Evolutionary conservation across 92 coral and sea anemone genomes (phyloP).

Genomic region (Phenganax subtilis): DNA sequence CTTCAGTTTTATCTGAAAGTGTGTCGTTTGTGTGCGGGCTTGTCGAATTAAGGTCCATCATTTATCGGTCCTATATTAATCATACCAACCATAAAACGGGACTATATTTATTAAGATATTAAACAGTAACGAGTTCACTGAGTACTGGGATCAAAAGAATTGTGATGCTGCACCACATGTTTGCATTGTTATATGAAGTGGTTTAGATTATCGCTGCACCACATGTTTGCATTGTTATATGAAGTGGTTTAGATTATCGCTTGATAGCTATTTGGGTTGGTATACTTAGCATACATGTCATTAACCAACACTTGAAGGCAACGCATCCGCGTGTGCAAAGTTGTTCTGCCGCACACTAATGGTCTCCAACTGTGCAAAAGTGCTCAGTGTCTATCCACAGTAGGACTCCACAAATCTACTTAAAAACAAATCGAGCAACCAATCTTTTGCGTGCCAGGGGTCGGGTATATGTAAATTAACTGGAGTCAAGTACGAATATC

Average conservation of each 20-base stretch:
- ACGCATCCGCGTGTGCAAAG: neutral
- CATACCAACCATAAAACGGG: neutral
- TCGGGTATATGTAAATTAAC: too few relatives aligned
- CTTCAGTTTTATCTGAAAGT: neutral
- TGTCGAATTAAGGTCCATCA: conserved; percentile 15
- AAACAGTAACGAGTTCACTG: neutral
- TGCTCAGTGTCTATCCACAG: conserved; percentile 18
- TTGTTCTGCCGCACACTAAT: neutral
- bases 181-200: too few relatives aligned
- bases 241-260: neutral
- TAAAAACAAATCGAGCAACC: neutral
- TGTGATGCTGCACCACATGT: too few relatives aligned
- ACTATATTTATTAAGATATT: neutral
- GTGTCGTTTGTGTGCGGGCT: conserved; percentile 14
- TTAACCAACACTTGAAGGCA: neutral
- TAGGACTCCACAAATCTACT: neutral
- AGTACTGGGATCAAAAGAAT: too few relatives aligned
- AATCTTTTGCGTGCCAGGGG: too few relatives aligned
- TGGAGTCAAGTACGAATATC: too few relatives aligned
- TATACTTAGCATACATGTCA: conserved; percentile 8
- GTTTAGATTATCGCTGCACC: neutral
- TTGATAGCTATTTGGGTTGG: neutral
- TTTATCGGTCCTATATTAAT: too few relatives aligned
- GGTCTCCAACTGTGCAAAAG: conserved; percentile 13
- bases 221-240: neutral